Conservation (phyloP, 2,888 invertebrate genomes). For the Nasonovia ribisnigri region DNA sequence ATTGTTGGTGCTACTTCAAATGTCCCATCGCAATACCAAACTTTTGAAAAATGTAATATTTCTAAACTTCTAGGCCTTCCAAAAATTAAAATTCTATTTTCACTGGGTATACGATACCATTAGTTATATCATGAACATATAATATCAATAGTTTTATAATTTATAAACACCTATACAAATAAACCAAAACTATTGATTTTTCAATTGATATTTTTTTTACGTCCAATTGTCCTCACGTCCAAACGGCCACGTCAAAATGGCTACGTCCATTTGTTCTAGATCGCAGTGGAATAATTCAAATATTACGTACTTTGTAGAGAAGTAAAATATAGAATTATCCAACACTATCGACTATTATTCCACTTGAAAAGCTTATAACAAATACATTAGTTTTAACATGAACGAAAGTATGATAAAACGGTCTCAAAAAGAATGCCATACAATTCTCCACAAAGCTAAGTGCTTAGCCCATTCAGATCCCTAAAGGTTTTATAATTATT, state of each 20-base stretch:
- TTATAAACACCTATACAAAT: too few relatives aligned
- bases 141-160: too few relatives aligned
- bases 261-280: too few relatives aligned
- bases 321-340: background rate
- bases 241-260: too few relatives aligned
- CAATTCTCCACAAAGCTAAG: background rate
- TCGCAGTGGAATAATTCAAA: background rate
- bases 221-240: too few relatives aligned
- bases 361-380: conserved; percentile 21
- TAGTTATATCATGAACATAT: too few relatives aligned
- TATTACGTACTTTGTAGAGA: background rate
- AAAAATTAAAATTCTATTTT: conserved; percentile 5
- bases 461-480: background rate
- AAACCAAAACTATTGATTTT: too few relatives aligned
- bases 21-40: background rate
- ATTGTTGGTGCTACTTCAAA: background rate
- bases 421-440: background rate
- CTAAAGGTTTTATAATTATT: conserved; percentile 40
- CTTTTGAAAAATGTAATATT: background rate
- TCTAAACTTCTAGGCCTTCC: background rate
- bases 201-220: too few relatives aligned
- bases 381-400: background rate
- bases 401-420: conserved; percentile 15
- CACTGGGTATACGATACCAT: too few relatives aligned
- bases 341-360: conserved; percentile 6